Evolutionary conservation across 2,888 invertebrate species (phyloP).

Genomic region (Neoaliturus tenellus): DNA sequence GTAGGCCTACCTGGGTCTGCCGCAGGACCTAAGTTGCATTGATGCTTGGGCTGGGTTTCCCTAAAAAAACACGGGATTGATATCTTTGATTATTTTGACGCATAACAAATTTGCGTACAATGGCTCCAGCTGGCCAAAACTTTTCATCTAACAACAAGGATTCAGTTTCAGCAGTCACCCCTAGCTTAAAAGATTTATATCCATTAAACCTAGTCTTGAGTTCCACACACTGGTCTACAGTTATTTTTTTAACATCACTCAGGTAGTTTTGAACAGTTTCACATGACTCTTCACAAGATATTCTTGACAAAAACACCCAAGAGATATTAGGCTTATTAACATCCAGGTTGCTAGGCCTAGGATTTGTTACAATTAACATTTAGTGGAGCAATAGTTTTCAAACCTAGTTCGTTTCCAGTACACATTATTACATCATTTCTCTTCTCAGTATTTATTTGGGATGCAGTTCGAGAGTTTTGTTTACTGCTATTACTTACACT

Average conservation of each 20-base stretch:
- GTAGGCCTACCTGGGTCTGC: not conserved
- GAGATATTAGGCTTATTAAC: too few species aligned
- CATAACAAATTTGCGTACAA: not conserved
- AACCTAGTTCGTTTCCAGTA: too few species aligned
- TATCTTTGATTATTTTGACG: not conserved
- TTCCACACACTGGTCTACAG: not conserved
- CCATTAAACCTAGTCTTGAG: not conserved
- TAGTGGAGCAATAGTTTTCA: too few species aligned
- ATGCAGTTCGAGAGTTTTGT: too few species aligned
- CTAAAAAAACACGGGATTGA: constrained; percentile 11
- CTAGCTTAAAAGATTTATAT: not conserved
- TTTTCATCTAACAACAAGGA: not conserved
- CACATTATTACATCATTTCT: too few species aligned
- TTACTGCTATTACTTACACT: too few species aligned
- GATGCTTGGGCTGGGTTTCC: not conserved
- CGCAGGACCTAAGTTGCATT: not conserved
- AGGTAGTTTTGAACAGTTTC: not conserved
- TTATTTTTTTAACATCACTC: not conserved
- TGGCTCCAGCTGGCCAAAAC: constrained; percentile 12
- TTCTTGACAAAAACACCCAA: too few species aligned
- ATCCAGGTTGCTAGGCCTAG: too few species aligned
- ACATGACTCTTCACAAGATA: too few species aligned
- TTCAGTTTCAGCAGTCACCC: not conserved
- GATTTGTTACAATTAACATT: too few species aligned
- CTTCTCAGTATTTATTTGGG: too few species aligned